Evolutionary conservation across 35 echinoderm and acorn worm genomes (phyloP), one percentile per base, ranked within the genome.

Genomic region (Amphiura filiformis): DNA sequence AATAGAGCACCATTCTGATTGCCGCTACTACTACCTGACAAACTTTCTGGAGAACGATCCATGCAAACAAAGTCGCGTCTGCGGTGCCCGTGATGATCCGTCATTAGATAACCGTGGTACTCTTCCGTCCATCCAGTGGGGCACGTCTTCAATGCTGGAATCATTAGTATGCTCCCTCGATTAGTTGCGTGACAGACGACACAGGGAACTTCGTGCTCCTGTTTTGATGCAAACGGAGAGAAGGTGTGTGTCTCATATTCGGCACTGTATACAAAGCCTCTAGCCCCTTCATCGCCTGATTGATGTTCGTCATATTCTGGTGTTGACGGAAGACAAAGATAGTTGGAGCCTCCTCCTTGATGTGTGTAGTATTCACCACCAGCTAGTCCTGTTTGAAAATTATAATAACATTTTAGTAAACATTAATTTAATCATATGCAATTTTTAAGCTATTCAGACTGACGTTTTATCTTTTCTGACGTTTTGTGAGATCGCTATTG

Each of bases 1-100:
- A 90, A 90, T 30, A 90, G 81, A 35, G 88, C 1, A 37, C 88
- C 80, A n/a, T 90, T 77, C 12, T 76, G 14, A 17, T 78, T 84
- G 34, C 57, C 56, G 11, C 32, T 30, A 11, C 64, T 76, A 7
- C 80, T 9, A 17, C 17, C 38, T 17, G 88, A n/a, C 11, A 38
- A 31, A 32, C 39, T 57, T 2, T 76, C 88, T 2, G 88, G 35
- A n/a, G 35, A 44, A 31, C 52, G 77, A 30, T 90, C 88, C 37
- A 90, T 78, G 37, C 88, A 90, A 23, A 90, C 70, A 78, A 76
- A 22, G 80, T 76, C 13, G 80, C 64, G 12, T 34, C 0, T 38
- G 83, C 80, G n/a, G 32, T 36, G 14, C 31, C 34, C 40, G 40
- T 88, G 37, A 28, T 65, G 33, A 23, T 75, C 84, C 38, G 84